Conservation (phyloP, 2,888 invertebrate genomes). For the Mylabris sibirica region DNA sequence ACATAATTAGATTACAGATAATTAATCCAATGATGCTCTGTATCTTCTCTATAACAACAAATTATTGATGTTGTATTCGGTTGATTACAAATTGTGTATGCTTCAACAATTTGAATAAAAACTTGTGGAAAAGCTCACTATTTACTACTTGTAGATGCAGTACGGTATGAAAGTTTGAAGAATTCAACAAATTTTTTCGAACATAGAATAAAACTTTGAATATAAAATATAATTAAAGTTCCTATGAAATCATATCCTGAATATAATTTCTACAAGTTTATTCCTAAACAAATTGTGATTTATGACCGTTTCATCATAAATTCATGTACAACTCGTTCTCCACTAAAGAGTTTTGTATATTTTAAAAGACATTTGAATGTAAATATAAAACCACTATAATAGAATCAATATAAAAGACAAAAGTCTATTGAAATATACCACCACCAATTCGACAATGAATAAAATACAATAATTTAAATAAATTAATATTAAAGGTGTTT, state of each 20-base stretch:
- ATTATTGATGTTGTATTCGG: no score
- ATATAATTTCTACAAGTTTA: background rate
- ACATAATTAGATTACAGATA: no score
- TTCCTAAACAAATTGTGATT: background rate
- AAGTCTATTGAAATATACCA: background rate
- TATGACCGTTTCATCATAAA: conserved; percentile 5
- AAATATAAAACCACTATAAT: background rate
- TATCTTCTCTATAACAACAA: no score
- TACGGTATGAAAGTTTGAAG: background rate
- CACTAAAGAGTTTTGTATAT: background rate
- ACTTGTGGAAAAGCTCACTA: background rate
- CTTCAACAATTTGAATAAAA: no score
- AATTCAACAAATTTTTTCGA: background rate
- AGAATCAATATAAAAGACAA: background rate
- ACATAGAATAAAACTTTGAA: background rate
- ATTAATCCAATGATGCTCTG: no score
- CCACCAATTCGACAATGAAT: background rate
- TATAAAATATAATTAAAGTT: conserved; percentile 12
- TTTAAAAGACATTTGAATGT: conserved; percentile 10
- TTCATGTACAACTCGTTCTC: background rate
- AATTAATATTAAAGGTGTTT: background rate
- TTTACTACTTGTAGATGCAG: no score
- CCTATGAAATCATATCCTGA: conserved; percentile 3
- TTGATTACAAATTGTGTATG: no score
- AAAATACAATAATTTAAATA: background rate